Evolutionary conservation across 2,797 vertebrate species (phyloP).

Genomic region (Sphenodon punctatus): DNA sequence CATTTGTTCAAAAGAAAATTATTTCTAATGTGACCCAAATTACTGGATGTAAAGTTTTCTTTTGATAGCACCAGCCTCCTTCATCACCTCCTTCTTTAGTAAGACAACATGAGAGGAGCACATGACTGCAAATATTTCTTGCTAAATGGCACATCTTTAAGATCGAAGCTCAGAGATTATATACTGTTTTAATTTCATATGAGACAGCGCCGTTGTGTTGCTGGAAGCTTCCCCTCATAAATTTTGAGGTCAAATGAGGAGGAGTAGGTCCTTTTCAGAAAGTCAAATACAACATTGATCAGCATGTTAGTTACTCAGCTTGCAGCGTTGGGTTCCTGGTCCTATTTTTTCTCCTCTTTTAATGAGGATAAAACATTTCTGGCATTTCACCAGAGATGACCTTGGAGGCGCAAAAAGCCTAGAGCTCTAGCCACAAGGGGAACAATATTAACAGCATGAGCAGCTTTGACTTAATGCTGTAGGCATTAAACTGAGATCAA

Average conservation of each 20-base stretch:
- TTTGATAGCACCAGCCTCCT: neutral
- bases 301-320: neutral
- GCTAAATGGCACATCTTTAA: neutral
- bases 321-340: neutral
- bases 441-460: neutral
- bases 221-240: neutral
- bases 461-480: neutral
- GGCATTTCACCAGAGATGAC: neutral
- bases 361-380: neutral
- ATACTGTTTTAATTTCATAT: neutral
- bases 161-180: neutral
- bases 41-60: neutral
- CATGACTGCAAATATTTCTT: neutral
- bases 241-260: neutral
- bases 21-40: neutral
- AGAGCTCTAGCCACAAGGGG: neutral
- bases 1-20: neutral
- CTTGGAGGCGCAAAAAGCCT: neutral
- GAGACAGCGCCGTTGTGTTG: neutral
- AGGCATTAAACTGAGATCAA: neutral
- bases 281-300: neutral
- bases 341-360: fast-evolving
- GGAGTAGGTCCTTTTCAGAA: neutral
- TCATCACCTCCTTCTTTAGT: slow-evolving; percentile 1
- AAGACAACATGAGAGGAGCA: neutral